Conservation (phyloP, 1,140 invertebrate species). For the Portunus trituberculatus region DNA sequence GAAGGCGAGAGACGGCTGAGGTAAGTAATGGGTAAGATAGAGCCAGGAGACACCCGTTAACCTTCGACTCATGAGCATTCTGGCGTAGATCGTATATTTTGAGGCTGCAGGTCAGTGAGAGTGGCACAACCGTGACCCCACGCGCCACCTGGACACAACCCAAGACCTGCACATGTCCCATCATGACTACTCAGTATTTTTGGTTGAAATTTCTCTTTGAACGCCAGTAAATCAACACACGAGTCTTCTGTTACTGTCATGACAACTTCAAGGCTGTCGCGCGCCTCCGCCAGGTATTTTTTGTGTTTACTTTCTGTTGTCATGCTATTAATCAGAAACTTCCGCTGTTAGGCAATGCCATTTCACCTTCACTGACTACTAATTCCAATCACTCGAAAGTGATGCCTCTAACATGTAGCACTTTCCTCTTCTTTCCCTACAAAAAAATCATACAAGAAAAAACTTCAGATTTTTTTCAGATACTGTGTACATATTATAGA, state of each 20-base stretch:
- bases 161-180: neutral
- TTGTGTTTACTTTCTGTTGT: too few species aligned
- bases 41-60: neutral
- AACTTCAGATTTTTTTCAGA: too few species aligned
- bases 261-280: too few species aligned
- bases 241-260: too few species aligned
- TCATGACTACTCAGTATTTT: neutral
- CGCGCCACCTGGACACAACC: neutral
- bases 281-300: too few species aligned
- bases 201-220: neutral
- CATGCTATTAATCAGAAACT: too few species aligned
- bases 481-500: too few species aligned
- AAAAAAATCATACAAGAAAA: neutral
- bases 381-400: too few species aligned
- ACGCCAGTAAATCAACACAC: too few species aligned
- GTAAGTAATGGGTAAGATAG: neutral
- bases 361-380: too few species aligned
- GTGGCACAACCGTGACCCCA: neutral
- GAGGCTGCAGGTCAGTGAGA: neutral
- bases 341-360: too few species aligned
- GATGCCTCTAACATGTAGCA: neutral
- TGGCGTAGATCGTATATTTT: neutral
- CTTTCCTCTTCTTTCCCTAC: neutral
- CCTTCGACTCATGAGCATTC: constrained; percentile 9
- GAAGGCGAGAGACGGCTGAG: neutral